Evolutionary conservation across 2,888 invertebrate species (phyloP), one percentile per base, ranked within the genome.

Genomic region (Cistogaster globosa): DNA sequence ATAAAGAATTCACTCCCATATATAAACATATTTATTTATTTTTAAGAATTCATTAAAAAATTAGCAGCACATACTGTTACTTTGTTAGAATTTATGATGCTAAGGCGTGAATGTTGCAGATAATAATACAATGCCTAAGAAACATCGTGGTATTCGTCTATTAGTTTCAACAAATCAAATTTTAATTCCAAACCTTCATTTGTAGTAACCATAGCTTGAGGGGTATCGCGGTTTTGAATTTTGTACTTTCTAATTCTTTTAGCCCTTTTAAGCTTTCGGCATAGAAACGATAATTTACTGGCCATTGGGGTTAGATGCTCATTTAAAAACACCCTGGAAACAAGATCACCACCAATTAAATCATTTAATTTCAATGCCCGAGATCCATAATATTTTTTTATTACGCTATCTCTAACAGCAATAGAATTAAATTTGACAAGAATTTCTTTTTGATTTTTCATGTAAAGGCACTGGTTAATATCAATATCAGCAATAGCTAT

Each of bases 301-400:
- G 57, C 26, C 57, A 26, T 57, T 11, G 57, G 57, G 16, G 57
- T 57, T 8, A 57, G 8, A 57, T 57, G 57, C 8, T 26, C 57
- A 26, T 57, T 57, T 22, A 57, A 26, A 16, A 57, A 57, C 16
- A 57, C 26, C 14, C 22, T 22, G 5, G 22, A 4, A 12, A 16
- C 26, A 12, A 57, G 32, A 12, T 57, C 57, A 14, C 57, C 57
- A 26, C 57, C 57, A 57, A 57, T 26, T 6, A 26, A 16, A 26
- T 57, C 57, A 32, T 57, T 57, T 26, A 57, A 16, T 57, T 57
- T 57, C 12, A 57, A 22, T 9, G 11, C 26, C 12, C 57, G 57
- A 57, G 26, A 12, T 32, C 22, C 26, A 57, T 22, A 57, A 16
- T 32, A 57, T 26, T 57, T 57, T 32, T 20, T 57, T 32, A 57